phyloP scores from a whole-genome alignment of 2,113 vertebrate species.

The Puma concolor region DNA sequence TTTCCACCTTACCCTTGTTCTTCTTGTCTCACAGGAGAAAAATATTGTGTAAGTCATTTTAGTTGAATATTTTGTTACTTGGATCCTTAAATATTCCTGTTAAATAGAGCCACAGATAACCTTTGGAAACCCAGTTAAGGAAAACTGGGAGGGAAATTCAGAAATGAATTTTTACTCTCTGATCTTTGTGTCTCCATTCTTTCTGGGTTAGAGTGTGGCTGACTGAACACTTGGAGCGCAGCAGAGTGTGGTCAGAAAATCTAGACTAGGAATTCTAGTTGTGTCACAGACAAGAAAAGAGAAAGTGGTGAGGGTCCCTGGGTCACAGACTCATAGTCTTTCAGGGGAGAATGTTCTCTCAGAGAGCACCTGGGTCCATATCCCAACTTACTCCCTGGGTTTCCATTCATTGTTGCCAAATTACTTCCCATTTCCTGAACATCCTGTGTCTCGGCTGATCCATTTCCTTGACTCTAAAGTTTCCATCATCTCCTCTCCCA shows the following conservation, averaged over 20 bases:
- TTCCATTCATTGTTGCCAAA: neutral
- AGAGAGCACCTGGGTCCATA: neutral
- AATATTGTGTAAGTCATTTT: neutral
- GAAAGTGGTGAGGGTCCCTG: neutral
- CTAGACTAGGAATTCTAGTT: neutral
- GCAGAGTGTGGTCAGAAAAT: neutral
- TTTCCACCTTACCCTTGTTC: neutral
- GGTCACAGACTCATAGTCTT: neutral
- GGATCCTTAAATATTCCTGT: neutral
- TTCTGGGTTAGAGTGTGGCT: neutral
- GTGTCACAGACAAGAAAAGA: neutral
- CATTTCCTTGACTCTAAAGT: neutral
- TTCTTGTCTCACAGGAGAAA: constrained; percentile 75
- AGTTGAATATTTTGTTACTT: neutral
- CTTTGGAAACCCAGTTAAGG: neutral
- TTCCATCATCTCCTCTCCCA: neutral
- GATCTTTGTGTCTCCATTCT: neutral
- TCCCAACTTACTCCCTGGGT: neutral
- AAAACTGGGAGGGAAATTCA: neutral
- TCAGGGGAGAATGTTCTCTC: neutral
- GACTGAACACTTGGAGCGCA: neutral
- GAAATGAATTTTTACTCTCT: neutral
- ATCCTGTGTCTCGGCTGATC: neutral
- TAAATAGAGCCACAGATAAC: neutral
- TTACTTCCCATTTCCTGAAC: constrained; percentile 21